Base-by-base conservation (phyloP, 2,888 invertebrate genomes). In the Drosophila koepferae region DNA sequence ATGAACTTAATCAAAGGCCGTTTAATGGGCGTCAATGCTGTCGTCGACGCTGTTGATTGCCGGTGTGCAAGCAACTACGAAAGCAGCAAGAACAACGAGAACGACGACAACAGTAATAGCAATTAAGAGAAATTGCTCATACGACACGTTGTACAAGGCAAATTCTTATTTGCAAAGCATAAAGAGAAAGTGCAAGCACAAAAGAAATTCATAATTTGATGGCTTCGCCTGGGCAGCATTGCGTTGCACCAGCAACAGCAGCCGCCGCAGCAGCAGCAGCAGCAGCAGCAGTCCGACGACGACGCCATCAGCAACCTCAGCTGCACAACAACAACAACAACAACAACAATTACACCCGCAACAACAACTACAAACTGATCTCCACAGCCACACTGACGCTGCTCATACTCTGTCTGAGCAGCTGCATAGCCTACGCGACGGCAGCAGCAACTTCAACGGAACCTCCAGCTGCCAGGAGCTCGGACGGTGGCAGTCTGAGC, bases 381-480 rank as follows among this genome's bases (percentile, higher is more conserved):
- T 82, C 83, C 55, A 80, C 84, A 36, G 77, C 82, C 67, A 82
- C 86, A 9, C 71, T 90, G 54, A 88, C 89, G 46, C 77, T 90
- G 63, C 72, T 90, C 61, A 73, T 84, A 43, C 79, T 90, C 43
- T 66, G 71, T 14, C 67, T 90, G 44, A 90, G 90, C 81, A 86
- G 89, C 74, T 87, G 90, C 70, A 82, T 90, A 48, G 88, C 91
- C 53, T 85, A 80, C 74, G 72, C 83, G 49, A 72, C 81, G 40
- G 81, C 81, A 34, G 59, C 61, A 38, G 53, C 76, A 54, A 49
- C 49, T 18, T 41, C 64, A 9, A 58, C 61, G 10, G 65, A 53
- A 20, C 40, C 48, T 46, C 28, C 53, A 40, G 34, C 28, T 34
- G 34, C 12, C 7, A 55, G 48, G 38, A 66, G 53, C 65, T 23